A percentile compares a stretch with the other conserved stretches of the same genome.
Conservation (phyloP, 1,140 invertebrate genomes). For the Zaprionus kolodkinae region DNA sequence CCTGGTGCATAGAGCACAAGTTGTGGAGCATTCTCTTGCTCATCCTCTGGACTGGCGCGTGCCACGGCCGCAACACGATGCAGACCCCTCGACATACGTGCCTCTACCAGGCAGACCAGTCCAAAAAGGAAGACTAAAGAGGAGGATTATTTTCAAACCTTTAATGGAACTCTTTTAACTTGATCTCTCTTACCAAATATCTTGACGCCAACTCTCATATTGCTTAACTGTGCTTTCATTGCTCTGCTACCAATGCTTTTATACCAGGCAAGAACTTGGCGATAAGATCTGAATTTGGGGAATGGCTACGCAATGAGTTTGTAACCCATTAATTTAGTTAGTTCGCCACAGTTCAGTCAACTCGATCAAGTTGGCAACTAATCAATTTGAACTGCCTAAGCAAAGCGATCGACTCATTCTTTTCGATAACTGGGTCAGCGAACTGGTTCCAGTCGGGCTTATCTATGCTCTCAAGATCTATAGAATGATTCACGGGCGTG, state of each 20-base stretch:
- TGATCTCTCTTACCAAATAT: constrained; percentile 42
- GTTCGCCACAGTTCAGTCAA: constrained; percentile 50
- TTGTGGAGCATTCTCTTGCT: constrained; percentile 41
- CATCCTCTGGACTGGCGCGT: constrained; percentile 17
- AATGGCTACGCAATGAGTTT: constrained; percentile 44
- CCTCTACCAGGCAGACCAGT: constrained; percentile 24
- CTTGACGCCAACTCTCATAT: constrained; percentile 41
- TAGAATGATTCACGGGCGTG: constrained; percentile 22
- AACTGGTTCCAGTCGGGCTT: constrained; percentile 43
- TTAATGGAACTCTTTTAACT: background rate
- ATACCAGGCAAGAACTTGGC: constrained; percentile 48
- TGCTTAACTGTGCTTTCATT: constrained; percentile 33
- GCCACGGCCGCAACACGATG: constrained; percentile 30
- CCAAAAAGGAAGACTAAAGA: constrained; percentile 42
- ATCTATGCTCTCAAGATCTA: constrained; percentile 25
- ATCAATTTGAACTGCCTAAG: constrained; percentile 54
- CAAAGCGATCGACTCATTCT: background rate
- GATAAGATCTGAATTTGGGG: constrained; percentile 35
- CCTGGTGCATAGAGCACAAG: constrained; percentile 51
- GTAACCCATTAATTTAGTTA: constrained; percentile 16
- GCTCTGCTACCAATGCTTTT: constrained; percentile 36
- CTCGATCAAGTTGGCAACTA: constrained; percentile 26
- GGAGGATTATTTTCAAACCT: background rate
- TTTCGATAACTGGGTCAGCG: constrained; percentile 52
- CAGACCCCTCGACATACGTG: constrained; percentile 31